Evolutionary conservation across 1,140 invertebrate species (phyloP).

Genomic region (Hyles vespertilio): DNA sequence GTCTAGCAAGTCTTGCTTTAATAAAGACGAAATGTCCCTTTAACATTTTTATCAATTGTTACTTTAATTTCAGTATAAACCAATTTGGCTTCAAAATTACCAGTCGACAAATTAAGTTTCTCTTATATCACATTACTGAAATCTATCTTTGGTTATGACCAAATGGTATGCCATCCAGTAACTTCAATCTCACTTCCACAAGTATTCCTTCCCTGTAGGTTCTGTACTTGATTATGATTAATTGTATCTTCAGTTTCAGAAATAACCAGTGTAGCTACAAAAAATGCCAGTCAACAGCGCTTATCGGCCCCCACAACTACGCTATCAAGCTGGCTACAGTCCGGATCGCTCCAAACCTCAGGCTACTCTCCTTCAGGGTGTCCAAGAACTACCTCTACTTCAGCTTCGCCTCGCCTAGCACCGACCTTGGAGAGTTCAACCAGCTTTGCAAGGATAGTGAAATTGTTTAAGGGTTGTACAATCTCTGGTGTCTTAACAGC

Average conservation of each 20-base stretch:
- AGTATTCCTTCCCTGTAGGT: too few relatives aligned
- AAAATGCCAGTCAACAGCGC: slow-evolving; percentile 15
- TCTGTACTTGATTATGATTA: too few relatives aligned
- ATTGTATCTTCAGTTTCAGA: slow-evolving; percentile 25
- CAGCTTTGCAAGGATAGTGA: slow-evolving; percentile 28
- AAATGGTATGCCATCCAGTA: too few relatives aligned
- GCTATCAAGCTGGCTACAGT: slow-evolving; percentile 42
- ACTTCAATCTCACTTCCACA: too few relatives aligned
- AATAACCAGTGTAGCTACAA: slow-evolving; percentile 14
- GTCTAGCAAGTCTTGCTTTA: too few relatives aligned
- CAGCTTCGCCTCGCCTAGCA: slow-evolving; percentile 41
- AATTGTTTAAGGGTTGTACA: not conserved
- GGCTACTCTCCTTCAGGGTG: slow-evolving; percentile 45
- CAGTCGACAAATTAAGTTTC: too few relatives aligned
- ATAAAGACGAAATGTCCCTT: too few relatives aligned
- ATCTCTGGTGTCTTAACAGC: not conserved
- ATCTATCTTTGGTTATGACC: too few relatives aligned
- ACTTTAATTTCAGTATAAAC: too few relatives aligned
- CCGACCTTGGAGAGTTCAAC: slow-evolving; percentile 43
- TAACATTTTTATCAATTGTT: too few relatives aligned
- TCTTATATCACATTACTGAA: too few relatives aligned
- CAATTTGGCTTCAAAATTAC: too few relatives aligned
- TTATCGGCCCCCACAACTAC: slow-evolving; percentile 7
- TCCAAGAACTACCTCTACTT: slow-evolving; percentile 52
- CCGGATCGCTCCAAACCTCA: slow-evolving; percentile 31